Percentiles rank a stretch among this genome's conserved stretches.
These are phyloP conservation scores for Pangasius larnaudii DNA, from an alignment of 2,797 vertebrate genomes.

Conservation along the genomic window DNA sequence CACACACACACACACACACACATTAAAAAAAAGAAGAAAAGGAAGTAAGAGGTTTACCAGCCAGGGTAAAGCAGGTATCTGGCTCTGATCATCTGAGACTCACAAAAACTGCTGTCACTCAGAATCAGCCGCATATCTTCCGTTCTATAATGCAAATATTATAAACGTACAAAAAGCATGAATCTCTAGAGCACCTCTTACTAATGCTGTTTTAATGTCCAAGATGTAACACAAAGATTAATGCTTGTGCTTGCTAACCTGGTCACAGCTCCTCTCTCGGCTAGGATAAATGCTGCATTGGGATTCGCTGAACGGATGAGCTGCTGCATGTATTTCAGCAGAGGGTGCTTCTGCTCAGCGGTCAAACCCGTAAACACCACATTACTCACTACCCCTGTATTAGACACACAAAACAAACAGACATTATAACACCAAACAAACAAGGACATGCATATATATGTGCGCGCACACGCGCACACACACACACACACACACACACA, in stretches of 20 bases:
- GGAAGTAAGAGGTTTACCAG: constrained; percentile 79
- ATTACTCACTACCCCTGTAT: constrained; percentile 87
- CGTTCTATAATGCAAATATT: constrained; percentile 73
- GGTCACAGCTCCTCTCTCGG: constrained; percentile 87
- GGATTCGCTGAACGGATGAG: constrained; percentile 90
- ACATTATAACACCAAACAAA: constrained; percentile 10
- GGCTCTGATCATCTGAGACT: constrained; percentile 87
- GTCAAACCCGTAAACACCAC: constrained; percentile 89
- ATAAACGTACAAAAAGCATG: background rate
- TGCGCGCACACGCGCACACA: background rate
- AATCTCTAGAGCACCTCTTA: background rate
- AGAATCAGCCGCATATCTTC: constrained; percentile 91
- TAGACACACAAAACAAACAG: constrained; percentile 51
- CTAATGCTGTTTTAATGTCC: background rate
- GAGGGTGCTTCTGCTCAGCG: constrained; percentile 83
- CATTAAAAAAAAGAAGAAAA: background rate
- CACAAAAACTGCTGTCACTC: constrained; percentile 87
- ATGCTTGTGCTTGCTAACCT: constrained; percentile 75
- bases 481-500: background rate
- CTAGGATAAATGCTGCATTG: constrained; percentile 84
- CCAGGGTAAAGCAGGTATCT: constrained; percentile 94
- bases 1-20: constrained; percentile 37
- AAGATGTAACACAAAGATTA: constrained; percentile 49
- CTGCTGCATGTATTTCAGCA: constrained; percentile 85
- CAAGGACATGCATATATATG: background rate